Percentiles rank a stretch among this genome's conserved stretches.
phyloP scores from a whole-genome alignment of 2,797 vertebrate genomes.

The Amniataba percoides region DNA sequence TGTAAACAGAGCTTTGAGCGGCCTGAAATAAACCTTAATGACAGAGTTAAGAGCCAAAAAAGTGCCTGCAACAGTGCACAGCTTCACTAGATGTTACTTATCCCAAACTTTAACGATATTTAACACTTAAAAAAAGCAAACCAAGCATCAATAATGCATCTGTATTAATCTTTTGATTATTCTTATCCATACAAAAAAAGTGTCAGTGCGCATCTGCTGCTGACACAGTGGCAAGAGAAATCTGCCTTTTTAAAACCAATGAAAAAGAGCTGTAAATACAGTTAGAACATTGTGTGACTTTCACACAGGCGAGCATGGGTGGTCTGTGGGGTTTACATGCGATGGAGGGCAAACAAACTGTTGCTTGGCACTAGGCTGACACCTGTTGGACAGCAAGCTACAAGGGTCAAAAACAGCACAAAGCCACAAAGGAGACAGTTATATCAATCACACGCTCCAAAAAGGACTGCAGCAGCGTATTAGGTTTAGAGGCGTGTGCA shows the following conservation, averaged over 20 bases:
- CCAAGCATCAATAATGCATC: constrained; percentile 2
- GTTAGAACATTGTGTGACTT: constrained; percentile 77
- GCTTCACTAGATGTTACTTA: neutral
- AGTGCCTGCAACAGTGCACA: constrained; percentile 4
- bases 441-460: neutral
- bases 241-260: constrained; percentile 27
- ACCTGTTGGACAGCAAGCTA: constrained; percentile 77
- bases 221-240: constrained; percentile 2
- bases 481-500: neutral
- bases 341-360: constrained; percentile 43
- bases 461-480: neutral
- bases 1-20: constrained; percentile 35
- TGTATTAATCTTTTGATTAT: neutral
- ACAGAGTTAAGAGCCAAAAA: constrained; percentile 30
- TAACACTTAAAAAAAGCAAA: constrained; percentile 11
- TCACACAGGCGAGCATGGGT: constrained; percentile 68
- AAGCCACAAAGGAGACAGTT: neutral
- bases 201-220: neutral
- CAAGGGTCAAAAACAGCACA: neutral
- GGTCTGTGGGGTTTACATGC: constrained; percentile 65
- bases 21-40: constrained; percentile 36
- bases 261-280: constrained; percentile 61
- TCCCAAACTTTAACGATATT: constrained; percentile 4
- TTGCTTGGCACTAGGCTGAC: constrained; percentile 71
- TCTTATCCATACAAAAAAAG: constrained; percentile 1